A percentile compares a stretch with the other conserved stretches of the same genome.
Conservation (phyloP, 2,888 invertebrate genomes). For the Osmoderma eremita region DNA sequence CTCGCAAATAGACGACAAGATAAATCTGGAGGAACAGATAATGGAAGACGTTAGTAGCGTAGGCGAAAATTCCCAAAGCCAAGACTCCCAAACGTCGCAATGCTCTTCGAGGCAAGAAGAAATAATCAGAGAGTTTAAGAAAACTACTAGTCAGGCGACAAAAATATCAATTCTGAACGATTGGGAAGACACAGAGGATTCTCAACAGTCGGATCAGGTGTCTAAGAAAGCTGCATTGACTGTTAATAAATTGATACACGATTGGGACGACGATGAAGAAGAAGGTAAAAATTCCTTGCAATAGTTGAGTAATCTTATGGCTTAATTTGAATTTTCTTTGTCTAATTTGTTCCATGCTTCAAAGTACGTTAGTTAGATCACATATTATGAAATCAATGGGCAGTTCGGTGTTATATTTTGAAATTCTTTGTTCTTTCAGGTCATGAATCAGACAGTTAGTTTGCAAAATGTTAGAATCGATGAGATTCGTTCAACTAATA, state of each 20-base stretch:
- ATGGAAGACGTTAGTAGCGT: conserved; percentile 28
- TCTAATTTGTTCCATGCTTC: not conserved
- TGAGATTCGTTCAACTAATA: conserved; percentile 23
- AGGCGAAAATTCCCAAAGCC: conserved; percentile 40
- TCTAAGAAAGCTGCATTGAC: conserved; percentile 55
- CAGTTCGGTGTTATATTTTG: too few relatives aligned
- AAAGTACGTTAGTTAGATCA: too few relatives aligned
- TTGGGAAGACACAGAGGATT: conserved; percentile 63
- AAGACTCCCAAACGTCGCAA: conserved; percentile 52
- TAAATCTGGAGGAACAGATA: conserved; percentile 26
- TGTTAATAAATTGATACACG: conserved; percentile 62
- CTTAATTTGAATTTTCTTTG: not conserved
- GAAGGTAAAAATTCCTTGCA: conserved; percentile 48
- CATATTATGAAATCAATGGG: too few relatives aligned
- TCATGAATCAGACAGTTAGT: conserved; percentile 31
- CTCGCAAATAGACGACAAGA: conserved; percentile 32
- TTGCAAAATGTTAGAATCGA: not conserved
- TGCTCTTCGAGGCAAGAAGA: conserved; percentile 38
- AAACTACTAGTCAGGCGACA: conserved; percentile 41
- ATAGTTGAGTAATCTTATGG: not conserved
- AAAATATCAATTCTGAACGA: conserved; percentile 60
- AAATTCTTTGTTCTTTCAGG: conserved; percentile 18
- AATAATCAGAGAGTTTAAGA: conserved; percentile 17
- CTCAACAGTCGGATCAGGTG: conserved; percentile 60
- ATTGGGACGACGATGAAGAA: conserved; percentile 64